Evolutionary conservation across 2,888 invertebrate species (phyloP).

Genomic region (Criorhina ranunculi): DNA sequence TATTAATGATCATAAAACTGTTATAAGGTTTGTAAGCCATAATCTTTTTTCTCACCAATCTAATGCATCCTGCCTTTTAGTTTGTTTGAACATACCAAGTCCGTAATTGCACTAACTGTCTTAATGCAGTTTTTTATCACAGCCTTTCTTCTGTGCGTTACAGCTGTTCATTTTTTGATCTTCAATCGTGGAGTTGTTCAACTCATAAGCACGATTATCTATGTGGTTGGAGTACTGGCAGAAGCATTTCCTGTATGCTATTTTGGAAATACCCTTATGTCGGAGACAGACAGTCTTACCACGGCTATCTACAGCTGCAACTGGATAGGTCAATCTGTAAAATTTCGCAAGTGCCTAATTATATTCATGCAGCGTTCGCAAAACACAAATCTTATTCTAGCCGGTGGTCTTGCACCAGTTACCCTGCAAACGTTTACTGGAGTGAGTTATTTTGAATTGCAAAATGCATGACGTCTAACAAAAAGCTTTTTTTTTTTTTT

Average conservation of each 20-base stretch:
- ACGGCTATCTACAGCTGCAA: conserved; percentile 42
- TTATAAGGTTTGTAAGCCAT: conserved; percentile 34
- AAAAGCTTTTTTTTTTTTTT: neutral
- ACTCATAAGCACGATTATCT: conserved; percentile 20
- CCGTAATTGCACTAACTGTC: conserved; percentile 13
- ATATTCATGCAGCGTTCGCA: conserved; percentile 64
- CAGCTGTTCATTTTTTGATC: conserved; percentile 32
- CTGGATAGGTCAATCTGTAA: conserved; percentile 38
- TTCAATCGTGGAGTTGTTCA: conserved; percentile 13
- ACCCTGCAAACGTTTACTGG: conserved; percentile 42
- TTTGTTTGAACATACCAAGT: conserved; percentile 23
- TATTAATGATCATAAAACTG: conserved; percentile 34
- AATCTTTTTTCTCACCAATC: neutral
- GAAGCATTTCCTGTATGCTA: conserved; percentile 51
- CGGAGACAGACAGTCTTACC: conserved; percentile 27
- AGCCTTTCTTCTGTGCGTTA: conserved; percentile 36
- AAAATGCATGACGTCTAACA: neutral
- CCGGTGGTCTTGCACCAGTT: conserved; percentile 41
- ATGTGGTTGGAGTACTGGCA: neutral
- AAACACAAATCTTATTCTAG: conserved; percentile 5
- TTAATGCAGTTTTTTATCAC: conserved; percentile 37
- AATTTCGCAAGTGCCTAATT: conserved; percentile 36
- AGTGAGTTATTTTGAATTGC: conserved; percentile 20
- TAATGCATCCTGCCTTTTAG: neutral
- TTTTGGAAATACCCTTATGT: conserved; percentile 36